A percentile compares a stretch with the other conserved stretches of the same genome.
phyloP scores from a whole-genome alignment of 2,888 invertebrate genomes.

The Thymelicus acteon region DNA sequence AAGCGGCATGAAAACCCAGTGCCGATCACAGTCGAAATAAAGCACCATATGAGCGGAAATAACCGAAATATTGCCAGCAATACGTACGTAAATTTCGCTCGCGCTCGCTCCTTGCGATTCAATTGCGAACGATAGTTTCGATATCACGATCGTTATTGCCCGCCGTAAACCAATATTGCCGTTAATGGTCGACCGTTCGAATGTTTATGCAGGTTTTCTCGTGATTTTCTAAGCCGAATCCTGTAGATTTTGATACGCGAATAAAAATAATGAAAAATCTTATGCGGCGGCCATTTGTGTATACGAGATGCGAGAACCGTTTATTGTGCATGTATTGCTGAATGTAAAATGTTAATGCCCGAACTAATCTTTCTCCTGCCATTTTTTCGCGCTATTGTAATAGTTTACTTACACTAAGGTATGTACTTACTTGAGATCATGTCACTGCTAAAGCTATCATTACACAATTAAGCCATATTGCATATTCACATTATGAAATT shows the following conservation, averaged over 20 bases:
- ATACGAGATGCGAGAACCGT: conserved; percentile 5
- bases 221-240: conserved; percentile 36
- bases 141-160: conserved; percentile 42
- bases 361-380: too few relatives aligned
- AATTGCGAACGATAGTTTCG: conserved; percentile 38
- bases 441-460: too few relatives aligned
- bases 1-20: conserved; percentile 5
- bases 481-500: too few relatives aligned
- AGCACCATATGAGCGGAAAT: conserved; percentile 34
- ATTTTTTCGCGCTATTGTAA: too few relatives aligned
- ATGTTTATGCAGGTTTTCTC: conserved; percentile 54
- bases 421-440: too few relatives aligned
- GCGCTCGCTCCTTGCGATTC: conserved; percentile 33
- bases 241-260: conserved; percentile 25
- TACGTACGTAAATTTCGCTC: conserved; percentile 35
- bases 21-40: conserved; percentile 42
- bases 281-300: conserved; percentile 19
- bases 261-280: conserved; percentile 31
- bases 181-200: conserved; percentile 64
- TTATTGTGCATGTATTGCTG: too few relatives aligned
- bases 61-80: conserved; percentile 36
- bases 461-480: too few relatives aligned
- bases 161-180: conserved; percentile 53
- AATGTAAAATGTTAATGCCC: too few relatives aligned
- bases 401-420: too few relatives aligned